These are phyloP conservation scores for Clarias fuscus DNA, from an alignment of 2,797 vertebrate genomes.

Conservation along the genomic window DNA sequence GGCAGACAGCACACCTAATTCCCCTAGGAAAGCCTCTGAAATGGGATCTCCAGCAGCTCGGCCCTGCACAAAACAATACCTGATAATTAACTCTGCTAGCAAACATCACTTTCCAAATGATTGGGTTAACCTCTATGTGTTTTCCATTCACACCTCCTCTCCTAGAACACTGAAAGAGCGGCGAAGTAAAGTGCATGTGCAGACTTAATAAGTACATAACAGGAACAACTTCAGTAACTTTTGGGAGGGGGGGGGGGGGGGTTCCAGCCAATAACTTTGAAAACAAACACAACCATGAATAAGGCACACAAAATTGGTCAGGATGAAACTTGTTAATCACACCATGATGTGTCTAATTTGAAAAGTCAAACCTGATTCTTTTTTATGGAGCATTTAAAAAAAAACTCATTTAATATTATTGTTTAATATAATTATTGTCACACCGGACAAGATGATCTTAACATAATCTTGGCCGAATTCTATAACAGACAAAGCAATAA, in stretches of 20 bases:
- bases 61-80: conserved; percentile 62
- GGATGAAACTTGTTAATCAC: neutral
- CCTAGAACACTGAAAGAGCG: conserved; percentile 40
- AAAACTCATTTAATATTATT: neutral
- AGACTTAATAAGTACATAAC: conserved; percentile 43
- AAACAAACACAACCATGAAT: conserved; percentile 5
- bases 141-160: conserved; percentile 68
- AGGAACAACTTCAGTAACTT: neutral
- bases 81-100: conserved; percentile 66
- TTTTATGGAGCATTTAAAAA: neutral
- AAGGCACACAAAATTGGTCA: neutral
- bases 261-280: neutral
- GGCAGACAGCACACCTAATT: conserved; percentile 41
- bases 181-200: conserved; percentile 18
- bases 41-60: conserved; percentile 37
- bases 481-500: neutral
- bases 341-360: neutral
- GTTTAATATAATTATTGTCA: neutral
- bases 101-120: conserved; percentile 54
- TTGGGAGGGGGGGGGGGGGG: too few relatives aligned
- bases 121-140: conserved; percentile 55
- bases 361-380: neutral
- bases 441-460: neutral
- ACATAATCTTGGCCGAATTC: neutral
- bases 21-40: conserved; percentile 49